Evolutionary conservation across 2,888 invertebrate genomes (phyloP).

Genomic region (Xanthia icteritia): DNA sequence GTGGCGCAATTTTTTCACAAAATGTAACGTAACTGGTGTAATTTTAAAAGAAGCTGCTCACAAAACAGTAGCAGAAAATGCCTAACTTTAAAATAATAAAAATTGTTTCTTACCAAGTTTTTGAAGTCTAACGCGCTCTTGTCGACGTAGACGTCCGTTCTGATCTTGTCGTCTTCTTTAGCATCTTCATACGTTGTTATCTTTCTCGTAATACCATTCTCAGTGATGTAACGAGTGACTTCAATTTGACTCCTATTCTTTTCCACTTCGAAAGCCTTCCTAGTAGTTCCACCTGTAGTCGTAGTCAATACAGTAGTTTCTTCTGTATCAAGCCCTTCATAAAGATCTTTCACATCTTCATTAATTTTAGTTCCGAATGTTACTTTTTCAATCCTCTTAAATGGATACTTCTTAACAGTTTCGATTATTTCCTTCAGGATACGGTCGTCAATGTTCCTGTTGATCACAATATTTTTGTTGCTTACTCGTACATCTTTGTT

Average conservation of each 20-base stretch:
- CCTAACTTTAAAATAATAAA: slow-evolving; percentile 1
- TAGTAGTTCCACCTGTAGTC: slow-evolving; percentile 82
- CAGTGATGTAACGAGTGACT: slow-evolving; percentile 87
- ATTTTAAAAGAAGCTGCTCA: background rate
- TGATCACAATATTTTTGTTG: slow-evolving; percentile 87
- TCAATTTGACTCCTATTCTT: slow-evolving; percentile 88
- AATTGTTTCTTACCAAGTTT: slow-evolving; percentile 84
- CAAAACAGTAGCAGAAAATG: background rate
- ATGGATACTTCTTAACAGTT: slow-evolving; percentile 88
- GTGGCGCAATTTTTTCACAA: background rate
- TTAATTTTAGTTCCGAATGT: slow-evolving; percentile 90
- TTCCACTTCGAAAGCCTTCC: slow-evolving; percentile 86
- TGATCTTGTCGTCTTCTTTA: slow-evolving; percentile 88
- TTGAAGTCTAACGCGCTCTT: slow-evolving; percentile 89
- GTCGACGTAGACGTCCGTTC: slow-evolving; percentile 89
- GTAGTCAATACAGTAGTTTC: slow-evolving; percentile 82
- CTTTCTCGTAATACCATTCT: slow-evolving; percentile 88
- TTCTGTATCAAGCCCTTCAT: slow-evolving; percentile 86
- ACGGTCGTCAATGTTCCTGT: slow-evolving; percentile 86
- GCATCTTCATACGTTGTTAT: slow-evolving; percentile 89
- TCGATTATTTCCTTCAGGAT: slow-evolving; percentile 88
- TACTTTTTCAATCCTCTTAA: slow-evolving; percentile 88
- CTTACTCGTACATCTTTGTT: slow-evolving; percentile 87
- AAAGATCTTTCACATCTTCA: slow-evolving; percentile 90
- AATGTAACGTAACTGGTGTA: background rate